Evolutionary conservation across 2,113 vertebrate species (phyloP).

Genomic region (Glaucomys volans): DNA sequence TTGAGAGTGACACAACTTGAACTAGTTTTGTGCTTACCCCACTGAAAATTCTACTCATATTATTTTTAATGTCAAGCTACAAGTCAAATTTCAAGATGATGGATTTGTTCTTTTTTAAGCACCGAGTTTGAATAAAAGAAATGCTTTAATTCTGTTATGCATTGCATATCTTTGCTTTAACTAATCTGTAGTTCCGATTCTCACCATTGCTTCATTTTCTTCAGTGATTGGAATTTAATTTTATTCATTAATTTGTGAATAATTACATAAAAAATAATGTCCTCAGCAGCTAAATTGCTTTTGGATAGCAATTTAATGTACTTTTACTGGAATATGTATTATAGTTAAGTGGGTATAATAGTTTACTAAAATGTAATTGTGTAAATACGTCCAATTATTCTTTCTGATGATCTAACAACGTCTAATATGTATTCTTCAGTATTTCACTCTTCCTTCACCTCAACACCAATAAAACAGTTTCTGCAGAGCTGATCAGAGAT

Average conservation of each 20-base stretch:
- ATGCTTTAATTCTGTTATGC: slow-evolving; percentile 88
- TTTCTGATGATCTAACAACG: slow-evolving; percentile 81
- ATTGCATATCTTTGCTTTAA: slow-evolving; percentile 88
- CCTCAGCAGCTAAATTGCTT: slow-evolving; percentile 85
- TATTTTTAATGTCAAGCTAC: slow-evolving; percentile 95
- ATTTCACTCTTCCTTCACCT: slow-evolving; percentile 71
- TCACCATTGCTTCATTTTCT: slow-evolving; percentile 86
- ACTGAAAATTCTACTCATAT: slow-evolving; percentile 94
- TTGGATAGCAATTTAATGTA: slow-evolving; percentile 85
- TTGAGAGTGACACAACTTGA: slow-evolving; percentile 97
- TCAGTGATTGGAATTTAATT: slow-evolving; percentile 90
- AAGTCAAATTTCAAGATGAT: slow-evolving; percentile 95
- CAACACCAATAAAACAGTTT: slow-evolving; percentile 69
- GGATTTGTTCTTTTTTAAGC: slow-evolving; percentile 95
- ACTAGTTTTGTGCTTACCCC: slow-evolving; percentile 93
- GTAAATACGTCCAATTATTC: slow-evolving; percentile 87
- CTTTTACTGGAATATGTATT: slow-evolving; percentile 82
- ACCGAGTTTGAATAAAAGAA: slow-evolving; percentile 91
- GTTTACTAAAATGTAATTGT: slow-evolving; percentile 86
- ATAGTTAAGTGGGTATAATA: slow-evolving; percentile 81
- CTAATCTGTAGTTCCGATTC: slow-evolving; percentile 89
- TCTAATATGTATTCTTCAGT: slow-evolving; percentile 59
- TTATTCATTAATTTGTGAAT: slow-evolving; percentile 91
- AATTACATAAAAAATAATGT: slow-evolving; percentile 88
- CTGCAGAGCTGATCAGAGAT: slow-evolving; percentile 76